Evolutionary conservation across 2,113 vertebrate genomes (phyloP), one percentile per base, ranked within the genome.

Genomic region (Varanus salvator): DNA sequence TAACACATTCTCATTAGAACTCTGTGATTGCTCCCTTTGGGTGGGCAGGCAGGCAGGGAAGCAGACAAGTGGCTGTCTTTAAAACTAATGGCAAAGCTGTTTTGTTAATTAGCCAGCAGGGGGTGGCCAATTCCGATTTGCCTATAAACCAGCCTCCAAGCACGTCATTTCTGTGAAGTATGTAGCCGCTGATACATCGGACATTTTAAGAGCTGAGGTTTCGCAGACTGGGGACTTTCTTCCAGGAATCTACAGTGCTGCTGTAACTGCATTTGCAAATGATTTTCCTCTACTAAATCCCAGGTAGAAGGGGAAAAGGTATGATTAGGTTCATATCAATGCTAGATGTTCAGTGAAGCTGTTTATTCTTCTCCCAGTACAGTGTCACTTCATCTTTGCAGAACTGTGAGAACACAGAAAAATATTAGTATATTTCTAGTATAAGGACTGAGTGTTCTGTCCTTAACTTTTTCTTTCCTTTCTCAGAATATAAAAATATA

Each of bases 401-500:
- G 19, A 95, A 92, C 60, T 87, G 34, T 95, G 87, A 66, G 48
- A 38, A 71, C 17, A 82, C 74, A 92, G 76, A 71, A 93, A 93
- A 68, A 21, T 44, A 64, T 38, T 76, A 57, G 6, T 77, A 34
- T 84, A 44, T 92, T 44, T 44, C 38, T 44, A 44, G 38, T 44
- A 44, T 44, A 44, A 91, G 52, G 86, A 50, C 44, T 88, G 86
- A 92, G 90, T 38, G 54, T 69, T 77, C 25, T 84, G 19, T 64
- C 8, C 21, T 23, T 1, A 9, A 17, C 34, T 15, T 27, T 72
- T 14, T 14, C 31, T 50, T 85, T 80, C 23, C 68, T 38, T 83
- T 93, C 78, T 93, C 50, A 92, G 52, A 90, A 93, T 87, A 93
- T 87, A 88, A 91, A 90, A 90, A 89, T 17, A 1, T 90, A 93